These are phyloP conservation scores for Zaprionus capensis DNA, from an alignment of 1,140 invertebrate species.

Conservation along the genomic window DNA sequence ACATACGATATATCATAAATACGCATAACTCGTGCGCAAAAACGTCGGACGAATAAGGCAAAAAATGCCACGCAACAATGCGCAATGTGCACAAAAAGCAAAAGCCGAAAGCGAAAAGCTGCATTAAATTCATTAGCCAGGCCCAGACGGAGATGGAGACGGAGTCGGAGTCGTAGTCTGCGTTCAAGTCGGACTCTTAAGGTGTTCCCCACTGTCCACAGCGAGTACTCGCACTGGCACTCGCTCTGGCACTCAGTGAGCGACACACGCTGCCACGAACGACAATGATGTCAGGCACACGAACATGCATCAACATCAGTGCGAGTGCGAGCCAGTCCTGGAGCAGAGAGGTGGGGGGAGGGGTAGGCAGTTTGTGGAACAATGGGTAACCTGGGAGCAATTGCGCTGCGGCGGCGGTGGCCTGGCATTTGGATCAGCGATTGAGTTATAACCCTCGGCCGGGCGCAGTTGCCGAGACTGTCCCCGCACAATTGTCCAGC, in stretches of 20 bases:
- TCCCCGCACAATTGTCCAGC: constrained; percentile 6
- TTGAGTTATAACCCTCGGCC: constrained; percentile 71
- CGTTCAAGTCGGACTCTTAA: constrained; percentile 14
- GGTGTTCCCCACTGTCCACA: constrained; percentile 38
- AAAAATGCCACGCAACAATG: constrained; percentile 73
- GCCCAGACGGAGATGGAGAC: constrained; percentile 19
- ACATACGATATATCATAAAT: constrained; percentile 74
- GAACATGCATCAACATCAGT: constrained; percentile 49
- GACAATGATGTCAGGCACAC: constrained; percentile 61
- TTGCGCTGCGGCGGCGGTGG: constrained; percentile 49
- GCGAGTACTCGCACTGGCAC: constrained; percentile 47
- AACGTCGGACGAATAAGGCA: constrained; percentile 79
- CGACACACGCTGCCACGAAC: constrained; percentile 61
- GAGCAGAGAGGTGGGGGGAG: background rate
- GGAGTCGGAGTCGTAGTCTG: constrained; percentile 9
- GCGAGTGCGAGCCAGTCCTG: background rate
- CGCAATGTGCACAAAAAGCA: constrained; percentile 35
- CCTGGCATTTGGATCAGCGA: constrained; percentile 79
- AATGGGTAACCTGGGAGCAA: constrained; percentile 80
- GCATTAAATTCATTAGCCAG: constrained; percentile 80
- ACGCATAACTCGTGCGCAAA: constrained; percentile 82
- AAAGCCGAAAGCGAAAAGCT: constrained; percentile 64
- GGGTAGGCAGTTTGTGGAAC: constrained; percentile 23
- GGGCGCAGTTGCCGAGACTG: background rate
- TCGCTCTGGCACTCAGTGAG: constrained; percentile 34